phyloP scores from a whole-genome alignment of 2,113 vertebrate species.

The Scophthalmus maximus region DNA sequence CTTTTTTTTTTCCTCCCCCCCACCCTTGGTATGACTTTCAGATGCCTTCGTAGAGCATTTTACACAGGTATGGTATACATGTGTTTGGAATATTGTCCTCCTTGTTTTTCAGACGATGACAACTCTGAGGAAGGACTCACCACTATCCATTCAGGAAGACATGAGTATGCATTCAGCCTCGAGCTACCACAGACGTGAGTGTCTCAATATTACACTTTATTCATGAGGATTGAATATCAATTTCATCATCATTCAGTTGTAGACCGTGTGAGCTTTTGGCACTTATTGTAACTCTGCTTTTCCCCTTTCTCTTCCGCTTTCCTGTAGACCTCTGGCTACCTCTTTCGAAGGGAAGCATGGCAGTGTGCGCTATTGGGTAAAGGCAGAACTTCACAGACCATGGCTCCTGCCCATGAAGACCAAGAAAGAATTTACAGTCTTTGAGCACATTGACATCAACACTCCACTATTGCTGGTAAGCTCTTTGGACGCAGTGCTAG shows the following conservation, averaged over 20 bases:
- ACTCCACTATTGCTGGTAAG: conserved; percentile 99
- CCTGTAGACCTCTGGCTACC: conserved; percentile 98
- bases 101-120: conserved; percentile 92
- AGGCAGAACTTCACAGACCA: conserved; percentile 98
- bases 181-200: conserved; percentile 99
- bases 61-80: conserved; percentile 85
- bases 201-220: background rate
- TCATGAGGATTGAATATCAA: background rate
- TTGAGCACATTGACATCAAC: conserved; percentile 99
- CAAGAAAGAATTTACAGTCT: conserved; percentile 99
- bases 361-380: conserved; percentile 99
- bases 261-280: background rate
- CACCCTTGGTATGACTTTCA: conserved; percentile 79
- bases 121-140: conserved; percentile 97
- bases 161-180: conserved; percentile 99
- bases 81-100: conserved; percentile 85
- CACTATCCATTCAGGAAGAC: conserved; percentile 97
- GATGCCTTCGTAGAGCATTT: conserved; percentile 79
- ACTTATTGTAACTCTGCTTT: background rate
- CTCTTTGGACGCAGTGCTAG: background rate
- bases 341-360: conserved; percentile 99
- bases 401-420: conserved; percentile 99
- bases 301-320: background rate
- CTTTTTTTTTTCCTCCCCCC: conserved; percentile 77
- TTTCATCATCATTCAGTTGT: background rate